phyloP scores from a whole-genome alignment of 2,113 vertebrate species.

The Notarius lentiginosus region DNA sequence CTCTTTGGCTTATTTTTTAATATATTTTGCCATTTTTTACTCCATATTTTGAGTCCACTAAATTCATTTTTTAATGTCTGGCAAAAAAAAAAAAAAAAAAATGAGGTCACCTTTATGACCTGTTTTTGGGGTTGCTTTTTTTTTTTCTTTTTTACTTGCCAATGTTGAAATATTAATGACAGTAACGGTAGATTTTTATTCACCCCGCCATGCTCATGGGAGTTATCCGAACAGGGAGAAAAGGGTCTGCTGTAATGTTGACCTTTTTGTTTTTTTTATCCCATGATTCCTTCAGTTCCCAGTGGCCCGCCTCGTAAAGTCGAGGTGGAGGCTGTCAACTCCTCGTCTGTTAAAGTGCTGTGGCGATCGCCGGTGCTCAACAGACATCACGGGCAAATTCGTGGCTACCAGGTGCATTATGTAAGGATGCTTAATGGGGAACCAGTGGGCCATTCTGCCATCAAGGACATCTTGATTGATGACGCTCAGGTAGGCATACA shows the following conservation, averaged over 20 bases:
- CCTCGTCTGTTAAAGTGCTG: constrained; percentile 95
- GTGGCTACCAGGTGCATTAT: constrained; percentile 98
- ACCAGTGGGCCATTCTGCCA: constrained; percentile 90
- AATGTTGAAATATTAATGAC: constrained; percentile 80
- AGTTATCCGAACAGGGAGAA: constrained; percentile 68
- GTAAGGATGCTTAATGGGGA: constrained; percentile 97
- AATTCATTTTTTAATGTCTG: constrained; percentile 96
- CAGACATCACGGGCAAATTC: constrained; percentile 97
- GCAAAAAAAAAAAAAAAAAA: constrained; percentile 16
- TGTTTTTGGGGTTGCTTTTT: constrained; percentile 78
- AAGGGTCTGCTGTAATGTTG: constrained; percentile 82
- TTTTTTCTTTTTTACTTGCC: constrained; percentile 80
- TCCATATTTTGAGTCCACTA: constrained; percentile 92
- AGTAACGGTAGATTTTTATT: constrained; percentile 68
- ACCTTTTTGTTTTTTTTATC: constrained; percentile 82
- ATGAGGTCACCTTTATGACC: constrained; percentile 75
- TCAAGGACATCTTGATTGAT: constrained; percentile 97
- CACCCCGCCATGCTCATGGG: constrained; percentile 60
- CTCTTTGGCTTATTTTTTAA: constrained; percentile 94
- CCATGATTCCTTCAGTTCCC: constrained; percentile 99
- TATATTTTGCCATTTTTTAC: constrained; percentile 93
- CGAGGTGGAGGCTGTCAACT: constrained; percentile 99
- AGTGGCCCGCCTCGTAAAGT: constrained; percentile 99
- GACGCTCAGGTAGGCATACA: constrained; percentile 87
- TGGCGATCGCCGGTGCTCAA: constrained; percentile 97